Conservation (phyloP, 2,888 invertebrate genomes). For the Tricholauxania praeusta region DNA sequence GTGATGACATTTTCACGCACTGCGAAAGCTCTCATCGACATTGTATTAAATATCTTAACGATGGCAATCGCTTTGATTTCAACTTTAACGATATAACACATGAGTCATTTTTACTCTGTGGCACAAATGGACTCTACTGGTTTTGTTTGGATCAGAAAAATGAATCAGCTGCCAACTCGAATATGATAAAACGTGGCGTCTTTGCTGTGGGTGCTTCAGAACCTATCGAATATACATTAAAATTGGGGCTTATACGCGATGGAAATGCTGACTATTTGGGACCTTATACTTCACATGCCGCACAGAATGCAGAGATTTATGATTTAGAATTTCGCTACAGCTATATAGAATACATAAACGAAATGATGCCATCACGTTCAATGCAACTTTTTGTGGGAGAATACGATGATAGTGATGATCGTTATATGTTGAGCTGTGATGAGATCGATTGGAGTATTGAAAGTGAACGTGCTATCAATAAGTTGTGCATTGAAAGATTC, state of each 20-base stretch:
- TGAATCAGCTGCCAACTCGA: not conserved
- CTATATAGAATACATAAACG: conserved; percentile 38
- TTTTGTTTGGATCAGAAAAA: conserved; percentile 38
- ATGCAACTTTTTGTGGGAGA: conserved; percentile 49
- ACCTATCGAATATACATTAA: conserved; percentile 44
- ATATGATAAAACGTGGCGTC: conserved; percentile 45
- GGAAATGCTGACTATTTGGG: conserved; percentile 43
- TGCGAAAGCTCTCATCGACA: conserved; percentile 46
- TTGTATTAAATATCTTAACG: conserved; percentile 44
- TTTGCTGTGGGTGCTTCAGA: conserved; percentile 52
- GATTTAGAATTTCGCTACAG: conserved; percentile 38
- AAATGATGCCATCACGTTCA: conserved; percentile 36
- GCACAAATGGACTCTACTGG: conserved; percentile 48
- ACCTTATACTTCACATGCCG: conserved; percentile 23
- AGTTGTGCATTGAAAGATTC: conserved; percentile 43
- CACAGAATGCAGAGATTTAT: conserved; percentile 25
- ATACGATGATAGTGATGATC: conserved; percentile 46
- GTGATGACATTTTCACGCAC: conserved; percentile 49
- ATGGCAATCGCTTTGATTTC: conserved; percentile 45
- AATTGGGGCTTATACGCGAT: conserved; percentile 45
- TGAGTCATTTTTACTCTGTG: conserved; percentile 45
- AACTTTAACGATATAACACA: conserved; percentile 44
- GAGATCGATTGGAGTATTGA: conserved; percentile 39
- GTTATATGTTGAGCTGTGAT: conserved; percentile 31
- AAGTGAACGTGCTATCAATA: conserved; percentile 41